A percentile compares a stretch with the other conserved stretches of the same genome.
Evolutionary conservation across 53 echinoderm and acorn worm genomes (phyloP).

Genomic region (Luidia sarsii): DNA sequence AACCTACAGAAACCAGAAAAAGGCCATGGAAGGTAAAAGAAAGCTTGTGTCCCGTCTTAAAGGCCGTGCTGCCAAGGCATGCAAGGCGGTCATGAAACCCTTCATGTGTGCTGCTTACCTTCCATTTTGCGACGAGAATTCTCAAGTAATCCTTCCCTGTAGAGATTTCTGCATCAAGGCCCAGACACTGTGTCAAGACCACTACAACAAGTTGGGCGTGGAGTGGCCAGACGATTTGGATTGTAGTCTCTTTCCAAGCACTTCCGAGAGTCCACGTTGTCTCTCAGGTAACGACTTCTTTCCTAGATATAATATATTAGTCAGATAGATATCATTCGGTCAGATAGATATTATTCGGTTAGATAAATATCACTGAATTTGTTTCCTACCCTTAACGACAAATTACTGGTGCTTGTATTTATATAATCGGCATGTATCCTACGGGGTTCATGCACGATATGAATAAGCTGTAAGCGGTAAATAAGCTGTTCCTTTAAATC

Average conservation of each 20-base stretch:
- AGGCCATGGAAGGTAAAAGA: neutral
- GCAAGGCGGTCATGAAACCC: slow-evolving; percentile 7
- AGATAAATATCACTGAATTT: neutral
- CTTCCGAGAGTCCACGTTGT: neutral
- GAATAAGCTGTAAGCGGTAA: too few relatives aligned
- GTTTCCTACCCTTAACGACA: too few relatives aligned
- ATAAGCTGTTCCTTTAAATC: too few relatives aligned
- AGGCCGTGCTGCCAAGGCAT: neutral
- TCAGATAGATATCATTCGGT: neutral
- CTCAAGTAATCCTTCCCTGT: neutral
- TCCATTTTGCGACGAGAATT: neutral
- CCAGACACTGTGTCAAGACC: neutral
- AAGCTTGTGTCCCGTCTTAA: neutral
- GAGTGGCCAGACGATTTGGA: slow-evolving; percentile 5
- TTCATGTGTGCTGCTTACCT: slow-evolving; percentile 19
- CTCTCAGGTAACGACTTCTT: slow-evolving; percentile 24
- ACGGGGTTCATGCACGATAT: too few relatives aligned
- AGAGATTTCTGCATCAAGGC: neutral
- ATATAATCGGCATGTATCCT: too few relatives aligned
- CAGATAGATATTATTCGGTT: neutral
- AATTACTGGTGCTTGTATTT: too few relatives aligned
- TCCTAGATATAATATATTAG: too few relatives aligned
- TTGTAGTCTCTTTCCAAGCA: neutral
- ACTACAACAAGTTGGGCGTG: neutral
- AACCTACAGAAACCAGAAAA: slow-evolving; percentile 4